phyloP scores from a whole-genome alignment of 2,888 invertebrate species.

The Mesochorus sp. region DNA sequence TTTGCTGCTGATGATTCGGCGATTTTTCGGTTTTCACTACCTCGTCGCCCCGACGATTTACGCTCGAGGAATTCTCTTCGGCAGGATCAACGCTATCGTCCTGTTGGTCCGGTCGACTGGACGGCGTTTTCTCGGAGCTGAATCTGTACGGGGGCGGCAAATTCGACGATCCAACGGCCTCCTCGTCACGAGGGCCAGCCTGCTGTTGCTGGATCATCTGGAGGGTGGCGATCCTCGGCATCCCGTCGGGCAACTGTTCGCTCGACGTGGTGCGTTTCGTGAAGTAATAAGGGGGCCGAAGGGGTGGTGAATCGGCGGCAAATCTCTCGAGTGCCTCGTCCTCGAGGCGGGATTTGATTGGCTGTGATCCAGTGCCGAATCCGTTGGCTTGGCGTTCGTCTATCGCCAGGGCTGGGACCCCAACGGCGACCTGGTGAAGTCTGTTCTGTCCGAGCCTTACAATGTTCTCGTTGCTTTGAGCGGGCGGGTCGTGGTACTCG shows the following conservation, averaged over 20 bases:
- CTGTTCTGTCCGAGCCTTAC: conserved; percentile 45
- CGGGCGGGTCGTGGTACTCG: conserved; percentile 82
- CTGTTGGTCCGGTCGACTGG: conserved; percentile 71
- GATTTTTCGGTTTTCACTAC: conserved; percentile 47
- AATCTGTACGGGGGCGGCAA: conserved; percentile 80
- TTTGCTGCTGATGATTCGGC: conserved; percentile 43
- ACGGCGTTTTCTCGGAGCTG: conserved; percentile 76
- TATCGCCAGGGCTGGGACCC: conserved; percentile 45
- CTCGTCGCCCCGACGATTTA: conserved; percentile 45
- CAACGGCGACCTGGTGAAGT: conserved; percentile 47
- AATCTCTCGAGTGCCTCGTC: conserved; percentile 76
- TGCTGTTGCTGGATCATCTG: conserved; percentile 87
- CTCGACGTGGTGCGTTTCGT: conserved; percentile 80
- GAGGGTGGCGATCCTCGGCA: conserved; percentile 85
- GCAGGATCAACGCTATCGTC: conserved; percentile 60
- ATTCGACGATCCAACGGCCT: conserved; percentile 62
- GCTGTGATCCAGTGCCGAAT: conserved; percentile 1
- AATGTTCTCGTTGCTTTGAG: conserved; percentile 40
- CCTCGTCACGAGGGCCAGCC: conserved; percentile 69
- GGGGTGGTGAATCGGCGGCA: conserved; percentile 81
- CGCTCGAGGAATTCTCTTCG: conserved; percentile 43
- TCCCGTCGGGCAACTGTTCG: conserved; percentile 72
- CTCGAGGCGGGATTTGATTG: conserved; percentile 72
- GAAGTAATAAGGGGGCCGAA: conserved; percentile 79
- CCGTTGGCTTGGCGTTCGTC: conserved; percentile 58